Evolutionary conservation across 92 coral and sea anemone genomes (phyloP).

Genomic region (Meandrina meandrites): DNA sequence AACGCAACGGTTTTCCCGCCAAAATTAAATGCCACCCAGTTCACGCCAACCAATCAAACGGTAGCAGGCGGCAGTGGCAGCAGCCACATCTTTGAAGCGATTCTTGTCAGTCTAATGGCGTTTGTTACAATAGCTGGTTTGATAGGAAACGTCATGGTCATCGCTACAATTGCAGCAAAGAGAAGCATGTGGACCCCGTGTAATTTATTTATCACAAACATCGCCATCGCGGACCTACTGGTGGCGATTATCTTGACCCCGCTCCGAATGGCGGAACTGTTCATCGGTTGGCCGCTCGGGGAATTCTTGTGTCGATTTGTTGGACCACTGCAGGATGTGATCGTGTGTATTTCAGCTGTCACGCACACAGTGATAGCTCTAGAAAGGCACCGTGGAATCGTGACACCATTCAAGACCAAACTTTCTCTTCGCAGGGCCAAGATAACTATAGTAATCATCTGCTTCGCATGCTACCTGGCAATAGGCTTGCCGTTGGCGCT

Average conservation of each 20-base stretch:
- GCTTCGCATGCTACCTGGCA: conserved; percentile 51
- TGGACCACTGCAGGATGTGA: conserved; percentile 71
- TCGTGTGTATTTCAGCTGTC: conserved; percentile 65
- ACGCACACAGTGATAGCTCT: conserved; percentile 73
- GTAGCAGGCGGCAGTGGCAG: neutral
- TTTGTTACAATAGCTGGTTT: conserved; percentile 56
- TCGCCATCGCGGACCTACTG: conserved; percentile 67
- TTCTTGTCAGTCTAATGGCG: conserved; percentile 38
- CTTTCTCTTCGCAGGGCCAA: conserved; percentile 54
- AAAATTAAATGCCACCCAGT: neutral
- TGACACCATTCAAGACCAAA: conserved; percentile 71
- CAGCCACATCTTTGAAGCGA: neutral
- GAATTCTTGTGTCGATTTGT: conserved; percentile 49
- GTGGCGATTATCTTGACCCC: conserved; percentile 68
- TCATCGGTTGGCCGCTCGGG: conserved; percentile 77
- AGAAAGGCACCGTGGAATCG: conserved; percentile 70
- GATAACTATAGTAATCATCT: conserved; percentile 48
- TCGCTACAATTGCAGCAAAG: conserved; percentile 57
- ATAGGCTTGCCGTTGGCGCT: conserved; percentile 67
- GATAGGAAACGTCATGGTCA: conserved; percentile 64
- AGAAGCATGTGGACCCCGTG: conserved; percentile 69
- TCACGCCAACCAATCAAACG: neutral
- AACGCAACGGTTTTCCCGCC: neutral
- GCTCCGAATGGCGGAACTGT: conserved; percentile 58
- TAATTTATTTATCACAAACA: conserved; percentile 64